Evolutionary conservation across 2,888 invertebrate genomes (phyloP).

Genomic region (Tanytarsus gracilentus): DNA sequence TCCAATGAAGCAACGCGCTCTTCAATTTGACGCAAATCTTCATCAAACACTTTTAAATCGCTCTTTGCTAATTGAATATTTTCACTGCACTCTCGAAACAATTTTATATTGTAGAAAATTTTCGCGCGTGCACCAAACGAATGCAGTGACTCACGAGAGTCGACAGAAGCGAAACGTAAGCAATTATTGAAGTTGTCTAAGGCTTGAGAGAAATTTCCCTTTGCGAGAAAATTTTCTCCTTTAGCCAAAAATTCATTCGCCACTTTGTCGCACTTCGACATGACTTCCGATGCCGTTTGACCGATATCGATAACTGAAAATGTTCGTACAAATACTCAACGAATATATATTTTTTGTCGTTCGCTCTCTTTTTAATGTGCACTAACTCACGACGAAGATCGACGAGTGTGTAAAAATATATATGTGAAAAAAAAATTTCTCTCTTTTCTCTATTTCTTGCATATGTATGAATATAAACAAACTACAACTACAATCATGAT

Average conservation of each 20-base stretch:
- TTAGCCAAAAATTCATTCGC: not conserved
- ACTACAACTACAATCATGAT: too few relatives aligned
- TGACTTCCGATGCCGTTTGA: too few relatives aligned
- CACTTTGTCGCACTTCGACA: slow-evolving; percentile 11
- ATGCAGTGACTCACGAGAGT: not conserved
- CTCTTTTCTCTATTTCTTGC: too few relatives aligned
- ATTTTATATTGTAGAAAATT: not conserved
- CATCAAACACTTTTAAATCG: not conserved
- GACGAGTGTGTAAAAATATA: too few relatives aligned
- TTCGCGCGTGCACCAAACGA: slow-evolving; percentile 1
- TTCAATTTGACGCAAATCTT: not conserved
- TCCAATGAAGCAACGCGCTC: too few relatives aligned
- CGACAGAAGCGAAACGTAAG: not conserved
- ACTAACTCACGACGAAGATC: too few relatives aligned
- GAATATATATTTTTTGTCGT: too few relatives aligned
- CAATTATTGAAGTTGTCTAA: slow-evolving; percentile 11
- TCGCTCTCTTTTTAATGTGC: too few relatives aligned
- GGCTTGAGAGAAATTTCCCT: slow-evolving; percentile 8
- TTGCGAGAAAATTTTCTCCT: not conserved
- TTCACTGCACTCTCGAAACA: not conserved
- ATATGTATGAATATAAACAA: too few relatives aligned
- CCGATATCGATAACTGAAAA: too few relatives aligned
- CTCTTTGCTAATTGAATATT: not conserved
- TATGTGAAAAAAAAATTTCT: too few relatives aligned
- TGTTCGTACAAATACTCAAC: too few relatives aligned